phyloP scores from a whole-genome alignment of 2,888 invertebrate genomes.

The Philaethria dido region DNA sequence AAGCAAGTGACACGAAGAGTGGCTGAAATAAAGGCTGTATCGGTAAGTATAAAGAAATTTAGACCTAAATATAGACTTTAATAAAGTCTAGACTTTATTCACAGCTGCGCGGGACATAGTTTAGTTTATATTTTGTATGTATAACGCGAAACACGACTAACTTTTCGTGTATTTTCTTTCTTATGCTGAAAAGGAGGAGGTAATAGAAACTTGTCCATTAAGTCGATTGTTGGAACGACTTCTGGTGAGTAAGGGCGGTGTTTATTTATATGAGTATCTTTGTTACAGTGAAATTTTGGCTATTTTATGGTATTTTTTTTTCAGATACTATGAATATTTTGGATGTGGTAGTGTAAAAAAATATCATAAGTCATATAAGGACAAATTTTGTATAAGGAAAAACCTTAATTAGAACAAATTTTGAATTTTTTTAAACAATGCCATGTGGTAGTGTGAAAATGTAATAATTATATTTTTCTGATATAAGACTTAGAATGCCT shows the following conservation, averaged over 20 bases:
- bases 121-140: conserved; percentile 46
- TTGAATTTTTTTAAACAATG: no score
- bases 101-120: conserved; percentile 56
- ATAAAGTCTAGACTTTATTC: not conserved
- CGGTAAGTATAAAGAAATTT: conserved; percentile 84
- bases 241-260: conserved; percentile 71
- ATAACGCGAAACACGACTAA: conserved; percentile 72
- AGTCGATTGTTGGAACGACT: conserved; percentile 63
- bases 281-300: conserved; percentile 31
- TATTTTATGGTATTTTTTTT: conserved; percentile 6
- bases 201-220: conserved; percentile 70
- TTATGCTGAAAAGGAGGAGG: conserved; percentile 80
- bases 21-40: conserved; percentile 95
- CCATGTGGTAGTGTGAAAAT: no score
- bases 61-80: not conserved
- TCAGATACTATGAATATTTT: not conserved
- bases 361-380: no score
- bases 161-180: conserved; percentile 77
- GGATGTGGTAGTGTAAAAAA: not conserved
- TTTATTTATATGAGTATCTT: conserved; percentile 53
- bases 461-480: no score
- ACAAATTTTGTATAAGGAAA: no score
- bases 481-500: no score
- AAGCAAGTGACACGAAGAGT: conserved; percentile 95
- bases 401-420: no score